Evolutionary conservation across 1,140 invertebrate species (phyloP), one percentile per base, ranked within the genome.

Genomic region (Homarus americanus): DNA sequence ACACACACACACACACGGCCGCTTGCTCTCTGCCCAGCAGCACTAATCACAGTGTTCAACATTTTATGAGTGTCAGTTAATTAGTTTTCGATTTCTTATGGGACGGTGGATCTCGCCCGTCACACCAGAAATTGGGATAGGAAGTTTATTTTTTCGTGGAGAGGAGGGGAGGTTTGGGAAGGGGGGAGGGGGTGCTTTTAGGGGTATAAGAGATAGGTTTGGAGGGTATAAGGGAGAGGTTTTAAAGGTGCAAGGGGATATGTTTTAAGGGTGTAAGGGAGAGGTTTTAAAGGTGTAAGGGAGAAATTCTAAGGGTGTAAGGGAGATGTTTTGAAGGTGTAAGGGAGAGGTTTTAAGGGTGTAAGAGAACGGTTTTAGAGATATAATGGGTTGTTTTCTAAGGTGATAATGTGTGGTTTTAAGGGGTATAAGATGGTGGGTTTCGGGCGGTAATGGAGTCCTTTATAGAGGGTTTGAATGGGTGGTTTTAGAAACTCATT

Each of bases 51-150:
- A 69, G 28, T 28, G 63, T 69, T 69, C 63, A 69, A 69, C 24
- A 69, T 32, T 32, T 69, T 32, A 69, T 28, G 28, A 32, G 63
- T 69, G 63, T 69, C 63, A 32, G 63, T 69, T 32, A 32, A 69
- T 32, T 69, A 69, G 63, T 69, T 69, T 69, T 69, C 63, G 63
- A 69, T 69, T 69, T 69, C 63, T 69, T 69, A 69, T 32, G 63
- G 24, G 63, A 32, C 63, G 24, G 32, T 69, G 63, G n/a, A 28
- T 32, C 63, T 5, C n/a, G 5, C 63, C 63, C 28, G 28, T 69
- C 63, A 69, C 63, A 20, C 63, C 7, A 20, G 32, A 28, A 69
- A 24, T 32, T 15, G n/a, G 63, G 63, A 69, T 69, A 24, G 12
- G 4, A 69, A 32, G 63, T 69, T 69, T 32, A 28, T 69, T 20